phyloP scores from a whole-genome alignment of 2,113 vertebrate species.

The Plestiodon gilberti region DNA sequence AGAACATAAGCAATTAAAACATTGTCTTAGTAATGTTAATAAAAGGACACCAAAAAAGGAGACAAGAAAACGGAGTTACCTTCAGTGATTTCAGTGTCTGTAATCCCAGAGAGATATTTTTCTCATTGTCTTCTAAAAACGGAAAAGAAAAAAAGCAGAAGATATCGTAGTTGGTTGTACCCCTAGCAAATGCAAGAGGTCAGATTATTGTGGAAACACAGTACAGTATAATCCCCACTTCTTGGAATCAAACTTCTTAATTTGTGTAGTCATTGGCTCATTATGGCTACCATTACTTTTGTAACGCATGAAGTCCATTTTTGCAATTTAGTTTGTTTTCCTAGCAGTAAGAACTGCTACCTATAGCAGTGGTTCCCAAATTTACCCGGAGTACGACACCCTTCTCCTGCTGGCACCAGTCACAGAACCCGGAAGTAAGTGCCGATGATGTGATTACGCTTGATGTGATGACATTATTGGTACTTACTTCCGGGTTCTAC shows the following conservation, averaged over 20 bases:
- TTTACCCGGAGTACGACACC: no score
- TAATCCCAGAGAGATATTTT: slow-evolving; percentile 83
- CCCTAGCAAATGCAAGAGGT: neutral
- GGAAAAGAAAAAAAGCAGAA: neutral
- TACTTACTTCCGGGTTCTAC: no score
- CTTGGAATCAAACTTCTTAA: neutral
- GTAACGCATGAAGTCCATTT: no score
- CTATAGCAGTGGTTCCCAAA: no score
- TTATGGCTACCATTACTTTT: no score
- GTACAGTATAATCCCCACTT: neutral
- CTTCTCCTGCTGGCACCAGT: no score
- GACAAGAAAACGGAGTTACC: slow-evolving; percentile 71
- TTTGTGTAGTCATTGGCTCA: no score
- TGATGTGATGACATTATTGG: no score
- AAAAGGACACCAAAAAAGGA: neutral
- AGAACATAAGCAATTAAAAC: neutral
- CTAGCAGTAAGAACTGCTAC: no score
- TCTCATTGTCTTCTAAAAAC: slow-evolving; percentile 81
- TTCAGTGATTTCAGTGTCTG: slow-evolving; percentile 86
- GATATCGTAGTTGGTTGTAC: neutral
- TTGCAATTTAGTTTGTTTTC: no score
- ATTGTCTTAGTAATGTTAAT: neutral
- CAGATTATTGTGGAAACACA: neutral
- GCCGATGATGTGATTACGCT: no score
- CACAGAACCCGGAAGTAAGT: no score